Percentiles rank a stretch among this genome's conserved stretches.
phyloP scores from a whole-genome alignment of 1,140 invertebrate genomes.

The Calephelis virginiensis region DNA sequence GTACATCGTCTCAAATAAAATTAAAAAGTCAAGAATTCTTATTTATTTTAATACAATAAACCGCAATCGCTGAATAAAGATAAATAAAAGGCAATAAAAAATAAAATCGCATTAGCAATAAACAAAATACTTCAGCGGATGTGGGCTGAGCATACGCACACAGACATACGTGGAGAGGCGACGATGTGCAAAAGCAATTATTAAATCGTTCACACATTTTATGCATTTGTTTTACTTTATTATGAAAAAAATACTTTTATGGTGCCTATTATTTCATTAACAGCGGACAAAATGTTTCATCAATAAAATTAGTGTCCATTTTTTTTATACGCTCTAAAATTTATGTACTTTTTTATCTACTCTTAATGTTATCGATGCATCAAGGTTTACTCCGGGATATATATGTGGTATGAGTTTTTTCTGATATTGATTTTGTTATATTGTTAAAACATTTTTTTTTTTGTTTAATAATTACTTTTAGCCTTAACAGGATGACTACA shows the following conservation, averaged over 20 bases:
- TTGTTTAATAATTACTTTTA: too few species aligned
- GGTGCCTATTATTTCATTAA: not conserved
- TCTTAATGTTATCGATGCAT: too few species aligned
- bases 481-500: too few species aligned
- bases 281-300: not conserved
- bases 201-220: conserved; percentile 28
- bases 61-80: conserved; percentile 78
- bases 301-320: not conserved
- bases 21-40: conserved; percentile 79
- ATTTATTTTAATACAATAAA: conserved; percentile 79
- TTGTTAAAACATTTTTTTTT: too few species aligned
- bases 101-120: conserved; percentile 79
- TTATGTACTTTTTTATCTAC: too few species aligned
- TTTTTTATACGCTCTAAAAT: not conserved
- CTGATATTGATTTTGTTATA: too few species aligned
- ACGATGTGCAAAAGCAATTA: conserved; percentile 31
- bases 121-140: conserved; percentile 79
- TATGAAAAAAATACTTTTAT: not conserved
- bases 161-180: conserved; percentile 50
- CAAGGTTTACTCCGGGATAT: too few species aligned
- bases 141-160: conserved; percentile 69
- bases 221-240: conserved; percentile 7
- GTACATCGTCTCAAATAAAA: conserved; percentile 74
- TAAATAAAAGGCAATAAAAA: conserved; percentile 79
- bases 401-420: too few species aligned